phyloP scores from a whole-genome alignment of 2,113 vertebrate genomes.

The Ranitomeya imitator region DNA sequence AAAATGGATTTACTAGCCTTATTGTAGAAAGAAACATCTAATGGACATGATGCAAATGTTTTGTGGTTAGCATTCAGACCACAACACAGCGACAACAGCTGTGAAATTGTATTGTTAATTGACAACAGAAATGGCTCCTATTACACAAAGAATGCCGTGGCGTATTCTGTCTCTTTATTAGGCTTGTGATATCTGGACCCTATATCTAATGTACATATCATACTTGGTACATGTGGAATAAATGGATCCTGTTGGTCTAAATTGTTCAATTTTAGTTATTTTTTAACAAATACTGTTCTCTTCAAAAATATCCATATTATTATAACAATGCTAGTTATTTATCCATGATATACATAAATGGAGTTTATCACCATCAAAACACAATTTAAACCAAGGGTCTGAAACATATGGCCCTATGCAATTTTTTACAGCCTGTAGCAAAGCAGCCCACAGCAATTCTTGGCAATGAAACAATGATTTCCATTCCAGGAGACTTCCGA shows the following conservation, averaged over 20 bases:
- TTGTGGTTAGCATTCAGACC: conserved; percentile 65
- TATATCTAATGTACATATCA: neutral
- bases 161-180: neutral
- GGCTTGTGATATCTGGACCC: neutral
- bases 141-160: conserved; percentile 5
- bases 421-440: too few species aligned
- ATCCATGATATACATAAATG: too few species aligned
- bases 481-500: too few species aligned
- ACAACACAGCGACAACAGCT: conserved; percentile 63
- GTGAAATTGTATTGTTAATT: conserved; percentile 68
- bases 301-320: too few species aligned
- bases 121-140: conserved; percentile 49
- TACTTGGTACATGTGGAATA: neutral
- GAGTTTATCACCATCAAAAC: too few species aligned
- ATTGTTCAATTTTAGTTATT: neutral
- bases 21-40: conserved; percentile 66
- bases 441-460: too few species aligned
- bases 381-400: too few species aligned
- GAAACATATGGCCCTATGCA: too few species aligned
- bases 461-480: too few species aligned
- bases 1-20: conserved; percentile 71
- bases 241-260: neutral
- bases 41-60: conserved; percentile 62
- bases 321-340: too few species aligned
- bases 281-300: too few species aligned